These are phyloP conservation scores for Phasia obesa DNA, from an alignment of 2,888 invertebrate species.

Conservation along the genomic window DNA sequence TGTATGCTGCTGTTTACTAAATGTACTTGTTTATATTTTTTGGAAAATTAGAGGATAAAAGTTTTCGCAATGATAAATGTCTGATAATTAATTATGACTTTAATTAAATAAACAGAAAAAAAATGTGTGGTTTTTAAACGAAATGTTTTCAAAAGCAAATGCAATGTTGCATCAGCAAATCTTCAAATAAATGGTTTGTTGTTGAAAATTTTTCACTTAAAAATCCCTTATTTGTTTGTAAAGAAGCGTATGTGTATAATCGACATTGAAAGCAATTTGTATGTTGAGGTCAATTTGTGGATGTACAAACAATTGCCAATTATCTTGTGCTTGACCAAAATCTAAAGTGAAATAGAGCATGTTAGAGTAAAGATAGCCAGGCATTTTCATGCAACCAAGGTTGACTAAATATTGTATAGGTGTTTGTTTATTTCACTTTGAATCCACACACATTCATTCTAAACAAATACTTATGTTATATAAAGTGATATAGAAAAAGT, in stretches of 20 bases:
- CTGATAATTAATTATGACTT: constrained; percentile 49
- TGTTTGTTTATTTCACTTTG: constrained; percentile 7
- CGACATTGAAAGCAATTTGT: constrained; percentile 60
- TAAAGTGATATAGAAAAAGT: constrained; percentile 4
- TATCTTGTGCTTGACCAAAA: constrained; percentile 68
- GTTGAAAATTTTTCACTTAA: constrained; percentile 35
- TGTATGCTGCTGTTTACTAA: not conserved
- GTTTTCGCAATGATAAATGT: constrained; percentile 47
- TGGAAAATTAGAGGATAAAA: constrained; percentile 18
- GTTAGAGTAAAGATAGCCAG: constrained; percentile 57
- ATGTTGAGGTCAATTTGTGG: constrained; percentile 64
- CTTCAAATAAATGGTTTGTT: constrained; percentile 3
- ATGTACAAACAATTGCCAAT: constrained; percentile 65
- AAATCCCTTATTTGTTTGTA: constrained; percentile 2
- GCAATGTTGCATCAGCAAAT: constrained; percentile 4
- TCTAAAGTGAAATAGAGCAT: constrained; percentile 62
- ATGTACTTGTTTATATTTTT: constrained; percentile 5
- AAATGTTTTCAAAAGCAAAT: constrained; percentile 20
- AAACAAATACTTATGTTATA: not conserved
- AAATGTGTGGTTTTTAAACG: constrained; percentile 17
- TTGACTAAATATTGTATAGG: constrained; percentile 38
- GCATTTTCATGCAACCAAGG: constrained; percentile 47
- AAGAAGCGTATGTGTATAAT: constrained; percentile 16
- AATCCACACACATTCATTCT: not conserved
- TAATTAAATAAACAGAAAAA: constrained; percentile 51